phyloP scores from a whole-genome alignment of 2,113 vertebrate species.

The Marcusenius ussheri region DNA sequence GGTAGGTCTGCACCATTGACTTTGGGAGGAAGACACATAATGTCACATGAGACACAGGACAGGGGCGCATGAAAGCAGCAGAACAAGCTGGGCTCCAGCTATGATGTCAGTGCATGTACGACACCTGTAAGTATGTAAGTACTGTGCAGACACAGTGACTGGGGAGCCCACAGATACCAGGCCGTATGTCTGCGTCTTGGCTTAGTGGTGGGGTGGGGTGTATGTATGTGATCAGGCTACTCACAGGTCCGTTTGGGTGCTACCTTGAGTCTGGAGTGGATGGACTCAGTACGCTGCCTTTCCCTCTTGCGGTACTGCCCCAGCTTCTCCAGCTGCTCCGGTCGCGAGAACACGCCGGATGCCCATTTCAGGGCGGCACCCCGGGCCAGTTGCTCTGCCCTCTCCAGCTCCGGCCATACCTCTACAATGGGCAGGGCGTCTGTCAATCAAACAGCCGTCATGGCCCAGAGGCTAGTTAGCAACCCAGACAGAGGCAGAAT shows the following conservation, averaged over 20 bases:
- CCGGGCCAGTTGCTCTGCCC: slow-evolving; percentile 79
- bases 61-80: background rate
- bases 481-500: background rate
- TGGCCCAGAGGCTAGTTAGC: background rate
- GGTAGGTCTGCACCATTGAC: slow-evolving; percentile 87
- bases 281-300: slow-evolving; percentile 77
- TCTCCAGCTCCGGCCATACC: slow-evolving; percentile 67
- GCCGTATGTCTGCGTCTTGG: background rate
- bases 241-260: background rate
- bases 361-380: slow-evolving; percentile 95
- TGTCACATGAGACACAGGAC: background rate
- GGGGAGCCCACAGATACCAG: background rate
- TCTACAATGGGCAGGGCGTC: slow-evolving; percentile 28
- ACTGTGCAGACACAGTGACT: background rate
- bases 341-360: slow-evolving; percentile 82
- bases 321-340: slow-evolving; percentile 79
- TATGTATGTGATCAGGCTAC: background rate
- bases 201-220: background rate
- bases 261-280: slow-evolving; percentile 90
- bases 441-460: slow-evolving; percentile 17
- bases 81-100: background rate
- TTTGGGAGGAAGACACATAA: slow-evolving; percentile 36
- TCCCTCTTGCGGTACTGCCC: slow-evolving; percentile 81
- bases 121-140: background rate
- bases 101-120: background rate